Conservation (phyloP, 1,140 invertebrate genomes). For the Drosophila aff. region DNA sequence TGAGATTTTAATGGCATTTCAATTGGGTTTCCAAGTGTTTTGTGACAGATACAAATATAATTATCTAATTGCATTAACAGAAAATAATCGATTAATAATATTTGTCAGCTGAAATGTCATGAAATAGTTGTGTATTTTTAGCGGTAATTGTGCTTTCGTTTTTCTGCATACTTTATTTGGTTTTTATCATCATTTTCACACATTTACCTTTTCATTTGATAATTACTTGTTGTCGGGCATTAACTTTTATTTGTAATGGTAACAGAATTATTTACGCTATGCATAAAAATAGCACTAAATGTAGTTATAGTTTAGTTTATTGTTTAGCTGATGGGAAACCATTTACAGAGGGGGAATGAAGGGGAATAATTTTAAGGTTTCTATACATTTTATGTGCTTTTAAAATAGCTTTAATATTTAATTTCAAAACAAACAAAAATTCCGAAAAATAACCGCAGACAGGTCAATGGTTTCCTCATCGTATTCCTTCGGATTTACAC, state of each 20-base stretch:
- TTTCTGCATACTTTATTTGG: slow-evolving; percentile 5
- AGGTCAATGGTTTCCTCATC: slow-evolving; percentile 33
- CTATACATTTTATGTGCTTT: background rate
- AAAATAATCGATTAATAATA: slow-evolving; percentile 42
- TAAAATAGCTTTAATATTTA: background rate
- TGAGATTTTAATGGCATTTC: slow-evolving; percentile 4
- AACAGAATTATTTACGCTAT: slow-evolving; percentile 70
- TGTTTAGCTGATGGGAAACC: slow-evolving; percentile 35
- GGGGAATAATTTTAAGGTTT: slow-evolving; percentile 2
- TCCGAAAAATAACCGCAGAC: background rate
- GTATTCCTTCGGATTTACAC: slow-evolving; percentile 17
- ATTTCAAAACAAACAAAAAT: no score
- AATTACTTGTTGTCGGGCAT: slow-evolving; percentile 34
- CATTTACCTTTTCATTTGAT: slow-evolving; percentile 61
- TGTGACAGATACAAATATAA: slow-evolving; percentile 40
- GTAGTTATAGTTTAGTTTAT: slow-evolving; percentile 48
- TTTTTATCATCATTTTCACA: slow-evolving; percentile 21
- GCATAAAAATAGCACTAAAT: slow-evolving; percentile 73
- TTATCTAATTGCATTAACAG: slow-evolving; percentile 56
- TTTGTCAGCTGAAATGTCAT: slow-evolving; percentile 39
- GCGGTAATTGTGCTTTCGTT: slow-evolving; percentile 20
- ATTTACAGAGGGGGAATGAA: slow-evolving; percentile 8
- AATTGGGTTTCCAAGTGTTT: slow-evolving; percentile 19
- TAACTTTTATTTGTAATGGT: slow-evolving; percentile 49
- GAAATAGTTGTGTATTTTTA: slow-evolving; percentile 40